Evolutionary conservation across 2,888 invertebrate genomes (phyloP).

Genomic region (Dexiosoma caninum): DNA sequence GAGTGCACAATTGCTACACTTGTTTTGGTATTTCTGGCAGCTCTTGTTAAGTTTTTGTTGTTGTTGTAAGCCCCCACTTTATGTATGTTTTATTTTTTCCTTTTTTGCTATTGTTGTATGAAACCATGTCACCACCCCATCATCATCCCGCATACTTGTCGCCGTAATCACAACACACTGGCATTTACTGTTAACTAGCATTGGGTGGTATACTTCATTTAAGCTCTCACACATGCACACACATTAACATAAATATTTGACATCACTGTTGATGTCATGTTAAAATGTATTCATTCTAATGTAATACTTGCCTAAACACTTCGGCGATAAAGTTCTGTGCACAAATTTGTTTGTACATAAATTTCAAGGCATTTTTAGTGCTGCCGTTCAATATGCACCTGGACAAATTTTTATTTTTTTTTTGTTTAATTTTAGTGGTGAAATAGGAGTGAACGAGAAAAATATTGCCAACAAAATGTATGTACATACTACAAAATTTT

Average conservation of each 20-base stretch:
- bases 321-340: neutral
- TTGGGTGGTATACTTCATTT: slow-evolving; percentile 23
- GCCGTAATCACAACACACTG: slow-evolving; percentile 13
- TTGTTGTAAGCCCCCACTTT: slow-evolving; percentile 49
- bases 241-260: neutral
- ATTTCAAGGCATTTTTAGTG: neutral
- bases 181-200: slow-evolving; percentile 36
- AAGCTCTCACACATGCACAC: slow-evolving; percentile 46
- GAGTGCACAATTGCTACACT: too few species aligned
- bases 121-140: slow-evolving; percentile 44
- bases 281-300: neutral
- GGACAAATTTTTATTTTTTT: slow-evolving; percentile 12
- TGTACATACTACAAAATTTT: neutral
- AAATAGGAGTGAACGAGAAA: neutral
- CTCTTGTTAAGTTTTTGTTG: neutral
- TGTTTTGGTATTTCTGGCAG: slow-evolving; percentile 28
- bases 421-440: neutral
- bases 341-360: neutral
- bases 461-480: slow-evolving; percentile 1
- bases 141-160: slow-evolving; percentile 36
- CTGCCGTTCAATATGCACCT: neutral
- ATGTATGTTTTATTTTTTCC: slow-evolving; percentile 1
- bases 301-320: neutral
- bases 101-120: neutral
- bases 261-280: slow-evolving; percentile 4